phyloP scores from a whole-genome alignment of 2,113 vertebrate species.

The Perca flavescens region DNA sequence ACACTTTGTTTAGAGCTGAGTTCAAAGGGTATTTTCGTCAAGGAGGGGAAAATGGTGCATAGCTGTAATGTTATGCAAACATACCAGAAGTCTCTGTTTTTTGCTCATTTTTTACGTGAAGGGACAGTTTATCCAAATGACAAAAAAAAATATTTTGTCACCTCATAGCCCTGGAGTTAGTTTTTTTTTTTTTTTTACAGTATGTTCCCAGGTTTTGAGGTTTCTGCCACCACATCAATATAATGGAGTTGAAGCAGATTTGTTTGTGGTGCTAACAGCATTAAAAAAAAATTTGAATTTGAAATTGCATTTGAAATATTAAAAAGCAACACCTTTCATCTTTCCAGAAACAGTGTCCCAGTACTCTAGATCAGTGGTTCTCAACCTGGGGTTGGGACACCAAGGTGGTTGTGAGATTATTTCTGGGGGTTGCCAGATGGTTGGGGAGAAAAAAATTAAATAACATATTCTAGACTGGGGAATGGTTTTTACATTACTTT shows the following conservation, averaged over 20 bases:
- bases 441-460: too few relatives aligned
- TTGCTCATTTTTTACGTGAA: background rate
- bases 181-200: background rate
- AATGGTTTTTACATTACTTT: too few relatives aligned
- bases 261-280: background rate
- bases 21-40: constrained; percentile 69
- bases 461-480: too few relatives aligned
- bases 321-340: background rate
- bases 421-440: too few relatives aligned
- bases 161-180: background rate
- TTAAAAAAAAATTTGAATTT: background rate
- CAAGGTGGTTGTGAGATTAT: too few relatives aligned
- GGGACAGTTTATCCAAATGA: background rate
- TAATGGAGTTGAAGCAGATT: background rate
- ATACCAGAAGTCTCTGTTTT: constrained; percentile 37
- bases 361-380: too few relatives aligned
- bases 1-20: constrained; percentile 75
- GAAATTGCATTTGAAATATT: background rate
- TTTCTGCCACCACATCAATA: background rate
- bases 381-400: too few relatives aligned
- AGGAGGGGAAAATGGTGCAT: constrained; percentile 23
- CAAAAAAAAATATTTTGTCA: background rate
- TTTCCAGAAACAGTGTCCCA: background rate
- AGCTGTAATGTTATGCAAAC: constrained; percentile 64
- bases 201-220: background rate